Conservation (phyloP, 23 tunicate genomes). For the Diplosoma virens region DNA sequence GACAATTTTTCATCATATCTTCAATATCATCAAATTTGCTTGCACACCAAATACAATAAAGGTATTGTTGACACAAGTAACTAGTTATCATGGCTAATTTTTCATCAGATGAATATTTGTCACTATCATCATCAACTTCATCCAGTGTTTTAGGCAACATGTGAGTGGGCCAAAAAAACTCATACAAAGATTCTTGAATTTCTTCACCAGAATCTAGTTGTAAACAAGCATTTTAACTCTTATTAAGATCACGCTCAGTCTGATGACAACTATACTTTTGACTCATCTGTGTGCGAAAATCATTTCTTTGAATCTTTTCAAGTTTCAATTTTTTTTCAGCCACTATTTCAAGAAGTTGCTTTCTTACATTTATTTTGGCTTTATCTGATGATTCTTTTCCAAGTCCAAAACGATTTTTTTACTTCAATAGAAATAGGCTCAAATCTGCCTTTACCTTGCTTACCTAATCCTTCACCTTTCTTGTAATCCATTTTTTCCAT, state of each 20-base stretch:
- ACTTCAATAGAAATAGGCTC: slow-evolving; percentile 79
- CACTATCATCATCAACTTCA: slow-evolving; percentile 29
- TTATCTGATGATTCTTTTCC: slow-evolving; percentile 80
- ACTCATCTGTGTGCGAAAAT: slow-evolving; percentile 80
- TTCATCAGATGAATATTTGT: slow-evolving; percentile 39
- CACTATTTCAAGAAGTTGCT: slow-evolving; percentile 30
- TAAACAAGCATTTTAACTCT: slow-evolving; percentile 81
- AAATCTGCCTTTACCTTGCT: slow-evolving; percentile 61
- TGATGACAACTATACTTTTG: slow-evolving; percentile 38
- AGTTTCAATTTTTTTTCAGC: slow-evolving; percentile 41
- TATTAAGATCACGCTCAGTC: slow-evolving; percentile 56
- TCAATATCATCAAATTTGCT: slow-evolving; percentile 47
- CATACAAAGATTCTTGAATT: slow-evolving; percentile 33
- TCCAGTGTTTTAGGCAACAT: slow-evolving; percentile 3
- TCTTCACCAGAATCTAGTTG: slow-evolving; percentile 39
- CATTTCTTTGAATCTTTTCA: slow-evolving; percentile 36
- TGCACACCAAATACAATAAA: slow-evolving; percentile 94
- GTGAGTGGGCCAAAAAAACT: slow-evolving; percentile 71
- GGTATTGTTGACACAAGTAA: slow-evolving; percentile 58
- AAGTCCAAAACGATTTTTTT: slow-evolving; percentile 64
- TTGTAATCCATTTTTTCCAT: slow-evolving; percentile 91
- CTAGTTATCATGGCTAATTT: slow-evolving; percentile 56
- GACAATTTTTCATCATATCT: slow-evolving; percentile 62
- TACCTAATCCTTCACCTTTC: slow-evolving; percentile 80
- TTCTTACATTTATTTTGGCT: slow-evolving; percentile 25